These are phyloP conservation scores for Polydrusus cervinus DNA, from an alignment of 2,888 invertebrate genomes.

Conservation along the genomic window DNA sequence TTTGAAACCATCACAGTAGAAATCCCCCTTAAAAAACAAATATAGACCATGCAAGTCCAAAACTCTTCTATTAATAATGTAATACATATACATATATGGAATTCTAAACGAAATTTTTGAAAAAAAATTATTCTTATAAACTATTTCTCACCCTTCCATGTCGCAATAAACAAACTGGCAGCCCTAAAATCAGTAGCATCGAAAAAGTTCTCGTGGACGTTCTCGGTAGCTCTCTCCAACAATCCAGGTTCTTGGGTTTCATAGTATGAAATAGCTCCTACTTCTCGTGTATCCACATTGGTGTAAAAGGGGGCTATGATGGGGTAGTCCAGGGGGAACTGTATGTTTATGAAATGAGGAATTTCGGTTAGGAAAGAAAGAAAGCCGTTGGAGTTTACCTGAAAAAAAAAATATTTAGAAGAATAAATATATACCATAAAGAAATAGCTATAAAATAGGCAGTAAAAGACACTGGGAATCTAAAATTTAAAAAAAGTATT, in stretches of 20 bases:
- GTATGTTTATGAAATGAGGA: constrained; percentile 88
- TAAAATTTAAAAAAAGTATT: too few relatives aligned
- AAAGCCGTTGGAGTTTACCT: constrained; percentile 95
- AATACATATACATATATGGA: too few relatives aligned
- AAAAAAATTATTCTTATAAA: neutral
- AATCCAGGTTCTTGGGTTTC: constrained; percentile 78
- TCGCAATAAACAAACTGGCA: constrained; percentile 86
- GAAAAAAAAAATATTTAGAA: constrained; percentile 59
- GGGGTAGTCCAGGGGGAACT: constrained; percentile 92
- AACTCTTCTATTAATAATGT: too few relatives aligned
- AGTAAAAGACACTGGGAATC: too few relatives aligned
- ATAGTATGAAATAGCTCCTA: constrained; percentile 84
- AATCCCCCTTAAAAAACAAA: too few relatives aligned
- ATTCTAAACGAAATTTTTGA: too few relatives aligned
- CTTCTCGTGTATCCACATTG: constrained; percentile 87
- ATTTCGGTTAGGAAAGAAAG: constrained; percentile 93
- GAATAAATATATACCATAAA: too few relatives aligned
- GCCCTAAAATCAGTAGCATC: constrained; percentile 84
- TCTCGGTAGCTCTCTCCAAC: constrained; percentile 80
- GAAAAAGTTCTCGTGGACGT: constrained; percentile 83
- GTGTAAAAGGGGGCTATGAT: constrained; percentile 93
- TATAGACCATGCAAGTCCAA: too few relatives aligned
- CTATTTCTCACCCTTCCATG: constrained; percentile 79
- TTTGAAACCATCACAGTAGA: too few relatives aligned
- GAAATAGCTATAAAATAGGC: too few relatives aligned